Evolutionary conservation across 1,140 invertebrate species (phyloP).

Genomic region (Conus ventricosus): DNA sequence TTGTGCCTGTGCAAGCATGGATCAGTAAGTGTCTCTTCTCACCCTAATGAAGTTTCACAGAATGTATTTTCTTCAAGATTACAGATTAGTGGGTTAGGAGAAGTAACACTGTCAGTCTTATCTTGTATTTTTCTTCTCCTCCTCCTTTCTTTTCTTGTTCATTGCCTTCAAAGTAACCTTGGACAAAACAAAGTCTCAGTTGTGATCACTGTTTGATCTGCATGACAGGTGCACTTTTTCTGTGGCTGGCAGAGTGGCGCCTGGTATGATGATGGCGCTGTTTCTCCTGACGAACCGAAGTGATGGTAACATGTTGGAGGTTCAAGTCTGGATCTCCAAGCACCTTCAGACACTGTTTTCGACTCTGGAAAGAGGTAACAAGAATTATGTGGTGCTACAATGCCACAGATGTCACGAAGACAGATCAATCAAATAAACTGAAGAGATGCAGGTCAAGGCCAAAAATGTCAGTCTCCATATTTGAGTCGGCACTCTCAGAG

Average conservation of each 20-base stretch:
- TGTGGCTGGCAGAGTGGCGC: too few species aligned
- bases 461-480: neutral
- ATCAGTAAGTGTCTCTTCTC: too few species aligned
- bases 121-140: too few species aligned
- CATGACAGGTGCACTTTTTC: neutral
- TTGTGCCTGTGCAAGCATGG: too few species aligned
- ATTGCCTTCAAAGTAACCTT: too few species aligned
- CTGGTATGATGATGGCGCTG: neutral
- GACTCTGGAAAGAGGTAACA: neutral
- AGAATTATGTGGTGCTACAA: neutral
- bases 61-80: too few species aligned
- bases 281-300: neutral
- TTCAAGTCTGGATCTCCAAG: conserved; percentile 20
- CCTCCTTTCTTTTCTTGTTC: too few species aligned
- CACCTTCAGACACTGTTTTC: conserved; percentile 14
- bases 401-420: neutral
- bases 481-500: neutral
- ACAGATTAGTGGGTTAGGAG: too few species aligned
- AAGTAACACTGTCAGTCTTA: too few species aligned
- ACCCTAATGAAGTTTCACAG: too few species aligned
- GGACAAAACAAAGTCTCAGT: too few species aligned
- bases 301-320: neutral
- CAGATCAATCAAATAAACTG: neutral
- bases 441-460: neutral
- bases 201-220: neutral